Base-by-base conservation (phyloP, 2,113 vertebrate species). In the Vidua macroura region DNA sequence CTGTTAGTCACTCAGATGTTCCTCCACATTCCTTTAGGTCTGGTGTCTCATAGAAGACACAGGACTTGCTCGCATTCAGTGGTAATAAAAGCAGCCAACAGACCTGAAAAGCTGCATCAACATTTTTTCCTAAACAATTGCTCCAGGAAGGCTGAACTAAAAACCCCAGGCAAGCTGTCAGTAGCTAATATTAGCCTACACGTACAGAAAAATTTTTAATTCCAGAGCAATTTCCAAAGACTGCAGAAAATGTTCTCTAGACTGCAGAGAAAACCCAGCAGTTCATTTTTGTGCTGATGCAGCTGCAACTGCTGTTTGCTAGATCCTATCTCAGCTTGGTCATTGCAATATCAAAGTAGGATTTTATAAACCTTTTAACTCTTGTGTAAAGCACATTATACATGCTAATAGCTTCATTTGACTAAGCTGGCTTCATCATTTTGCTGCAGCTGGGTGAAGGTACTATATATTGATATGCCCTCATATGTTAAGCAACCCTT, bases 331-430 rank as follows among this genome's bases (percentile, higher is more conserved):
- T 94, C 87, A 67, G 52, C 66, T 63, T 95, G 93, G 81, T 79
- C 84, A 86, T 53, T 92, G 91, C 87, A 78, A 76, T 96, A 93
- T 73, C 91, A 70, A 96, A 93, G 82, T 88, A 37, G 68, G 86
- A 90, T 95, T 97, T 95, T 96, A 96, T 90, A 97, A 97, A 96
- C 77, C 85, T 91, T 95, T 94, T 94, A 96, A 96, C 62, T 93
- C 93, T 92, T 88, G 85, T 91, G 90, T 83, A 95, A 96, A 96
- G 79, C 80, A 93, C 88, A 96, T 97, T 96, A 93, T 88, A 88
- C 86, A 92, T 95, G 80, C 73, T 95, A 97, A 97, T 95, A 79
- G 78, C 89, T 93, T 97, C 95, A 91, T 95, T 96, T 97, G 96
- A 95, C 94, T 80, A 64, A 96, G 78, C 72, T 39, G 33, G 39